A percentile compares a stretch with the other conserved stretches of the same genome.
Evolutionary conservation across 2,797 vertebrate species (phyloP).

Genomic region (Amblyopsis hoosieri): DNA sequence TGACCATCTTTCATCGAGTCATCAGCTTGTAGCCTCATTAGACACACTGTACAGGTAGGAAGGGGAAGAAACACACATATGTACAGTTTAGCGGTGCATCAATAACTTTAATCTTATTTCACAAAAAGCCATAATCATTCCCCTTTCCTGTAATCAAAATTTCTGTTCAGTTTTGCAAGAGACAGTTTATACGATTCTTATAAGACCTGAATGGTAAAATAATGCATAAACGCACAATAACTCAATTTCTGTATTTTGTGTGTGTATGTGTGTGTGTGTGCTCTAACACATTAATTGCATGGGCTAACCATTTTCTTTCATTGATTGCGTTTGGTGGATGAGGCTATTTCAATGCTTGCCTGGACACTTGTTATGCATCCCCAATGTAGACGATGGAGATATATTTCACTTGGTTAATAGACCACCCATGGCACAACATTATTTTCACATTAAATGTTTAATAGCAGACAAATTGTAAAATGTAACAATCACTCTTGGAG

Average conservation of each 20-base stretch:
- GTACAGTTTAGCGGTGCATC: conserved; percentile 11
- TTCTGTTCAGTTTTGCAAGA: conserved; percentile 17
- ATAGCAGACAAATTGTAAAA: background rate
- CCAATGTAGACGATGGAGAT: too few species aligned
- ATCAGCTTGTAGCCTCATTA: conserved; percentile 61
- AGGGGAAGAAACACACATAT: background rate
- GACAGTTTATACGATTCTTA: background rate
- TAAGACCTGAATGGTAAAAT: too few species aligned
- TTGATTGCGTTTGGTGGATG: conserved; percentile 20
- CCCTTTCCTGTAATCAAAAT: conserved; percentile 37
- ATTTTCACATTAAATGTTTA: background rate
- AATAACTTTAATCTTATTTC: conserved; percentile 48
- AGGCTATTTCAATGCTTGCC: conserved; percentile 10
- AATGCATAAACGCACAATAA: too few species aligned
- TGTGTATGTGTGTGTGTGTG: background rate
- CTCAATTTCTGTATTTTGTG: background rate
- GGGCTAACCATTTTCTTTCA: background rate
- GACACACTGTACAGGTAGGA: conserved; percentile 10
- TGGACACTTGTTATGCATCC: background rate
- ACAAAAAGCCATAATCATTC: conserved; percentile 43
- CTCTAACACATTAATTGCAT: background rate
- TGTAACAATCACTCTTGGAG: background rate
- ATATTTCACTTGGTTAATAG: conserved; percentile 1
- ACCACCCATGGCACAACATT: background rate
- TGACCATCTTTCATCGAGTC: conserved; percentile 57